A percentile compares a stretch with the other conserved stretches of the same genome.
Evolutionary conservation across 2,113 vertebrate species (phyloP).

Genomic region (Tichodroma muraria): DNA sequence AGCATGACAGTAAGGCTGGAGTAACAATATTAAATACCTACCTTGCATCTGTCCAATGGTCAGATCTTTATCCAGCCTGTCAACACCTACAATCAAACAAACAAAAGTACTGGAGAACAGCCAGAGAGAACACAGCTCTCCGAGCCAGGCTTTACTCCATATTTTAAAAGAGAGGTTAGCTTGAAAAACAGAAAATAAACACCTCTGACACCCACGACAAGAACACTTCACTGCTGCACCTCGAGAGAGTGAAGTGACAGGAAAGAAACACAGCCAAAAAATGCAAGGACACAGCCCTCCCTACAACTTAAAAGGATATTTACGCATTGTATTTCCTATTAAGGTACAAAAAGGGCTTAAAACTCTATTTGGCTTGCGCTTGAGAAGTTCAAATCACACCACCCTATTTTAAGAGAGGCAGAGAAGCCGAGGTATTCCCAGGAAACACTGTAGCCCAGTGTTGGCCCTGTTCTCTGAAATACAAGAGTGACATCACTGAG

Average conservation of each 20-base stretch:
- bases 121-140: background rate
- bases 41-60: slow-evolving; percentile 99
- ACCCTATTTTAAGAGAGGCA: background rate
- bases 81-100: slow-evolving; percentile 81
- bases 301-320: background rate
- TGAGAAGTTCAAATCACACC: background rate
- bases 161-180: background rate
- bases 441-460: background rate
- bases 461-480: background rate
- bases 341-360: background rate
- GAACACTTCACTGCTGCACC: background rate
- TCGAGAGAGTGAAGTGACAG: background rate
- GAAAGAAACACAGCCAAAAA: background rate
- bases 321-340: background rate
- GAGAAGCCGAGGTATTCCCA: background rate
- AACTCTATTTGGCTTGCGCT: background rate
- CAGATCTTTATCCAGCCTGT: slow-evolving; percentile 97
- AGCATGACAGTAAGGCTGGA: background rate
- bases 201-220: background rate
- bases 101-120: background rate
- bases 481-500: background rate
- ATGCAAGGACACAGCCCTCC: background rate
- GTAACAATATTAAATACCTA: slow-evolving; percentile 43
- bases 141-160: background rate
- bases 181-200: background rate